Conservation (phyloP, 1,140 invertebrate genomes). For the Heterodera schachtii region DNA sequence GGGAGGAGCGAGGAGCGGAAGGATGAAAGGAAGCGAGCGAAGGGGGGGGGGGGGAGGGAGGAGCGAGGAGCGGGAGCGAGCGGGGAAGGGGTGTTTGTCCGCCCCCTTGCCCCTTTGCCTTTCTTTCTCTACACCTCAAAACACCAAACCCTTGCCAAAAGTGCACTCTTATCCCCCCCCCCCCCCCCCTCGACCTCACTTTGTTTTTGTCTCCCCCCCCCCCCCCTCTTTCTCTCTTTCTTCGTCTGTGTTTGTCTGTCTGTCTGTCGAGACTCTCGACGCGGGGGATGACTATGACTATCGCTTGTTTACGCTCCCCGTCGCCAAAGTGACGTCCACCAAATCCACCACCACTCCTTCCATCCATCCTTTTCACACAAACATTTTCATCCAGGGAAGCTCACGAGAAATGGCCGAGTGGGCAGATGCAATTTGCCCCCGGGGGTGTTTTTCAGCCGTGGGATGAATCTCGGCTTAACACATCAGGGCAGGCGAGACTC, state of each 20-base stretch:
- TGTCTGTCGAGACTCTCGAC: constrained; percentile 11
- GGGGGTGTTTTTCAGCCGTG: neutral
- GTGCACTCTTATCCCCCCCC: neutral
- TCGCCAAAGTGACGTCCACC: constrained; percentile 8
- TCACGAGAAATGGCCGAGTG: neutral
- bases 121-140: neutral
- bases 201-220: constrained; percentile 12
- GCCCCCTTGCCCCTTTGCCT: neutral
- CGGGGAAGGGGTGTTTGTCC: neutral
- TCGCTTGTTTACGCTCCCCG: constrained; percentile 12
- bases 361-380: constrained; percentile 6
- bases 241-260: constrained; percentile 10
- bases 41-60: no score
- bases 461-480: neutral
- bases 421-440: neutral
- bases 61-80: no score
- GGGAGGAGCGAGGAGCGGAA: no score
- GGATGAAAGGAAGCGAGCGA: no score
- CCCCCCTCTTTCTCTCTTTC: neutral
- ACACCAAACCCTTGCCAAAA: neutral
- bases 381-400: constrained; percentile 1
- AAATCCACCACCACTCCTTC: neutral
- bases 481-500: neutral
- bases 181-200: neutral
- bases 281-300: neutral